A percentile compares a stretch with the other conserved stretches of the same genome.
Evolutionary conservation across 23 tunicate species (phyloP).

Genomic region (Trididemnum nubilum): DNA sequence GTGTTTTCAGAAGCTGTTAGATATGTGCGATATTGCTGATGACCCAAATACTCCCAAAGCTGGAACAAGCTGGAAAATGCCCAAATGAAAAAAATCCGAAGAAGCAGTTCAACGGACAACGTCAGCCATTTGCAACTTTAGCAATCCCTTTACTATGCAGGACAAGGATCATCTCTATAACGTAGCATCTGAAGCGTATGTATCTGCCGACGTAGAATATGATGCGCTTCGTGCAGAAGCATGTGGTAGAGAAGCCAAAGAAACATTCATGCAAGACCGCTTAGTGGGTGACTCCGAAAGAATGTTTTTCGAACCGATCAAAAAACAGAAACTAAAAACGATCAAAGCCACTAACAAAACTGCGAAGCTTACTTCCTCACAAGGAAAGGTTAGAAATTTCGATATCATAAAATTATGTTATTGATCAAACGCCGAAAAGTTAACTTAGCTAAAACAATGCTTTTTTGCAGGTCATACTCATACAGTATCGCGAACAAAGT

Average conservation of each 20-base stretch:
- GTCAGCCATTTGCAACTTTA: not conserved
- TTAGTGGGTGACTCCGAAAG: too few relatives aligned
- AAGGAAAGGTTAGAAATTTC: too few relatives aligned
- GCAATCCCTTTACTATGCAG: not conserved
- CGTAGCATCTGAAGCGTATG: not conserved
- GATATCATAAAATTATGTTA: too few relatives aligned
- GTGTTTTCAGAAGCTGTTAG: not conserved
- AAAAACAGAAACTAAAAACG: too few relatives aligned
- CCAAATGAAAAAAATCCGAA: not conserved
- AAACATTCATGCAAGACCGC: too few relatives aligned
- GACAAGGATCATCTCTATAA: not conserved
- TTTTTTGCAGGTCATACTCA: too few relatives aligned
- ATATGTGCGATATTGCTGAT: not conserved
- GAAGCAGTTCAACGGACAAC: not conserved
- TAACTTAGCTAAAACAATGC: too few relatives aligned
- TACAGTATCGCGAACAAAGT: too few relatives aligned
- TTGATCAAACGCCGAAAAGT: too few relatives aligned
- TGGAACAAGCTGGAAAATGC: not conserved
- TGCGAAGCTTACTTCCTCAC: too few relatives aligned
- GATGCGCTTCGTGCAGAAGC: not conserved
- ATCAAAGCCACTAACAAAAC: too few relatives aligned
- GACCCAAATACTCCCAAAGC: not conserved
- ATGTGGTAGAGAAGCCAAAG: not conserved
- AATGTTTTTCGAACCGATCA: too few relatives aligned
- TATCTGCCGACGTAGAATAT: not conserved